Evolutionary conservation across 2,888 invertebrate species (phyloP), one percentile per base, ranked within the genome.

Genomic region (Leptinotarsa juncta): DNA sequence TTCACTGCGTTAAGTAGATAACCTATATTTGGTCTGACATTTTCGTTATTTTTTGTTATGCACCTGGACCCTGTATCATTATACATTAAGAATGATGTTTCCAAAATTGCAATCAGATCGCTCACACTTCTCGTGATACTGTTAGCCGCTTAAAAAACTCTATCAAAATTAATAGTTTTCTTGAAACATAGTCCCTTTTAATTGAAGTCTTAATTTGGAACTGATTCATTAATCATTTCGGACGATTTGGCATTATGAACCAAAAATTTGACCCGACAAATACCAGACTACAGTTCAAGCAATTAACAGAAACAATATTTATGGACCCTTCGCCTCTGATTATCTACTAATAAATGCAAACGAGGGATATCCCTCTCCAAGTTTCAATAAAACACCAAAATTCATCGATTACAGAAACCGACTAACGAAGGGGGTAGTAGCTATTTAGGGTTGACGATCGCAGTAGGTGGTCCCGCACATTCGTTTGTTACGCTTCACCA

Each of bases 391-490:
- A 77, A 77, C 77, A 75, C 75, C 66, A 50, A 71, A 78, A 73
- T 75, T 72, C 76, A 75, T 77, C 74, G 78, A 74, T 73, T 70
- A 76, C 67, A 71, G 62, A 42, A 73, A 62, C 62, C 62, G 62
- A 26, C 71, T 77, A 77, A 77, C 73, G 75, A 75, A 77, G 75
- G 76, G 78, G 78, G 76, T 70, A 74, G 73, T 73, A 42, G 42
- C 42, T 71, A 69, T 74, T 76, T 75, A 70, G 73, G 77, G 81
- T 79, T 81, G 81, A 80, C 80, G 78, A 65, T 79, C 82, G 67
- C 78, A 68, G 83, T 85, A 85, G 85, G 85, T 85, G 85, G 85
- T 82, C 85, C 83, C 79, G 72, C 79, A 77, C 75, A 77, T 76
- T 80, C 78, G 83, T 84, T 84, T 83, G 83, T 83, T 84, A 82